Conservation (phyloP, 2,888 invertebrate genomes). For the Spilosoma lubricipeda region DNA sequence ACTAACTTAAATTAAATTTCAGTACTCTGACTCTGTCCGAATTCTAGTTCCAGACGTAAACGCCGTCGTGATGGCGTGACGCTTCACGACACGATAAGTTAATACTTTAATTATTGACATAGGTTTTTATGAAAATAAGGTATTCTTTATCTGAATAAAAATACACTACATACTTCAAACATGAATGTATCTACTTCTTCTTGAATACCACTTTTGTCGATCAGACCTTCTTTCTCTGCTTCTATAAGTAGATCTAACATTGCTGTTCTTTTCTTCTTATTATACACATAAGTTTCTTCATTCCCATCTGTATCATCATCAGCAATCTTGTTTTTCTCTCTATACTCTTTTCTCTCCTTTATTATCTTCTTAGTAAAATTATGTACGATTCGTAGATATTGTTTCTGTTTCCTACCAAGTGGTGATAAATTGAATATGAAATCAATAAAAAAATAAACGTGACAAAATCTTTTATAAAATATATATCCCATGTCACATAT, state of each 20-base stretch:
- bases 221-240: slow-evolving; percentile 79
- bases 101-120: too few species aligned
- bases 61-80: background rate
- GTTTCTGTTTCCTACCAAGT: slow-evolving; percentile 78
- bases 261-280: slow-evolving; percentile 82
- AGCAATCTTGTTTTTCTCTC: slow-evolving; percentile 44
- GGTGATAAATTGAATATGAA: slow-evolving; percentile 82
- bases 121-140: too few species aligned
- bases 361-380: slow-evolving; percentile 79
- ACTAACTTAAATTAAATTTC: too few species aligned
- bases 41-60: background rate
- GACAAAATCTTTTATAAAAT: slow-evolving; percentile 70
- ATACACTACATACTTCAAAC: slow-evolving; percentile 79
- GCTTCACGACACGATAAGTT: background rate
- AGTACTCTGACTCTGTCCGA: background rate
- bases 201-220: slow-evolving; percentile 83
- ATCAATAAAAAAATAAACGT: slow-evolving; percentile 86
- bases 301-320: slow-evolving; percentile 37
- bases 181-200: slow-evolving; percentile 89
- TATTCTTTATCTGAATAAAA: too few species aligned
- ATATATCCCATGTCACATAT: slow-evolving; percentile 78
- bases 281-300: slow-evolving; percentile 53
- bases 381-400: slow-evolving; percentile 68
- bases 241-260: slow-evolving; percentile 85
- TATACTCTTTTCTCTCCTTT: slow-evolving; percentile 52